phyloP scores from a whole-genome alignment of 2,113 vertebrate genomes.

The Pollachius pollachius region DNA sequence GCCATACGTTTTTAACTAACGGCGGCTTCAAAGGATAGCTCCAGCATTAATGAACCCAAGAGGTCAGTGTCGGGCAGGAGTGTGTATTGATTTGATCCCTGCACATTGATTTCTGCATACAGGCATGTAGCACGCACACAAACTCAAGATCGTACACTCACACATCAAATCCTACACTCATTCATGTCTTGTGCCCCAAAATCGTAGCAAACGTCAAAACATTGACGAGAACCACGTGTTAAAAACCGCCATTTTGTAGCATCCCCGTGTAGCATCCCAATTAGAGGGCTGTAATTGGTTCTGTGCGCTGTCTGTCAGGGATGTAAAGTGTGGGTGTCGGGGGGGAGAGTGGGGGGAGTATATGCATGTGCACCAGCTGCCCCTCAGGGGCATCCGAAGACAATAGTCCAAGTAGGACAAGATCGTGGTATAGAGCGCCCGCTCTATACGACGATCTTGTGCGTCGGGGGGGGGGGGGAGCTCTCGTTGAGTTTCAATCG shows the following conservation, averaged over 20 bases:
- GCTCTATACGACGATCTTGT: not conserved
- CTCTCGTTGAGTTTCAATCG: constrained; percentile 66
- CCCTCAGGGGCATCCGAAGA: constrained; percentile 21
- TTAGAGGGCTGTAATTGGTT: constrained; percentile 5
- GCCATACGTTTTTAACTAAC: no score
- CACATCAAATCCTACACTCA: no score
- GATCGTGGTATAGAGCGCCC: constrained; percentile 37
- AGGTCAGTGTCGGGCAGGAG: no score
- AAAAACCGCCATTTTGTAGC: not conserved
- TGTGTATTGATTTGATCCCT: no score
- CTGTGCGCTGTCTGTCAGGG: not conserved
- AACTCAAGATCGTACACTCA: no score
- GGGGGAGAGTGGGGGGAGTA: not conserved
- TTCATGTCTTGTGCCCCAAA: no score
- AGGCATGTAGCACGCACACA: no score
- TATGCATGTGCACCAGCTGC: constrained; percentile 29
- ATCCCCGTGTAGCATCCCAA: no score
- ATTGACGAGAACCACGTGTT: constrained; percentile 5
- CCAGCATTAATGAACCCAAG: no score
- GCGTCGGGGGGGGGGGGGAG: constrained; percentile 24
- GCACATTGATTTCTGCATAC: no score
- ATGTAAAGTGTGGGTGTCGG: not conserved
- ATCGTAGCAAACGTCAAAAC: not conserved
- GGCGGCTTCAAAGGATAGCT: no score
- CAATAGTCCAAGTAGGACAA: constrained; percentile 43